Conservation (phyloP, 92 coral and sea anemone genomes). For the Zoanthus solanderi region DNA sequence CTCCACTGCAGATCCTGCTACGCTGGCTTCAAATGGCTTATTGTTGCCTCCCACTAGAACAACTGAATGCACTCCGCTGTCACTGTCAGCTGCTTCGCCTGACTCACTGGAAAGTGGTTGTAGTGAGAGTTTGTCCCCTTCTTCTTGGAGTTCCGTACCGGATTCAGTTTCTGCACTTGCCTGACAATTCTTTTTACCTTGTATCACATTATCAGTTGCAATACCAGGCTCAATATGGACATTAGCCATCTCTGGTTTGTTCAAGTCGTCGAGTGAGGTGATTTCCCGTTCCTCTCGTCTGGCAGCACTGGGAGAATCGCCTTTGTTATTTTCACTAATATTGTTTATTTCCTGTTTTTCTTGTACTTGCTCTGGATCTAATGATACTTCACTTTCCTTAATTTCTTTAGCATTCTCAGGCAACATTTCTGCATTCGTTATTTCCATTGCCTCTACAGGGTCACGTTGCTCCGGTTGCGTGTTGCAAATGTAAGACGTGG, state of each 20-base stretch:
- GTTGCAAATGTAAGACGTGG: constrained; percentile 70
- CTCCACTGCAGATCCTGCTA: not conserved
- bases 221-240: not conserved
- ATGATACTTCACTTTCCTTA: constrained; percentile 17
- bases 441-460: constrained; percentile 2
- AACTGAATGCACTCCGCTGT: too few relatives aligned
- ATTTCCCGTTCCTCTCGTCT: not conserved
- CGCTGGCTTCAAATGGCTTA: not conserved
- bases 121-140: not conserved
- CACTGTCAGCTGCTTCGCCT: too few relatives aligned
- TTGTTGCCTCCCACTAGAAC: not conserved
- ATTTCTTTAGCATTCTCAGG: not conserved
- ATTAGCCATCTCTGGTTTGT: not conserved
- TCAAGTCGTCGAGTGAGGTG: not conserved
- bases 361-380: not conserved
- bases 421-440: not conserved
- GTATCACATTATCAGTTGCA: not conserved
- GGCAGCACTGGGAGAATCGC: not conserved
- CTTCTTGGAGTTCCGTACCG: not conserved
- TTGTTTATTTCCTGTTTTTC: constrained; percentile 4
- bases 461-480: constrained; percentile 41
- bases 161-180: not conserved
- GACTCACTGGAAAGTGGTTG: not conserved
- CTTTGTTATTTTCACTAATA: not conserved
- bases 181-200: not conserved